Base-by-base conservation (phyloP, 1,140 invertebrate genomes). In the Steinernema feltiae region DNA sequence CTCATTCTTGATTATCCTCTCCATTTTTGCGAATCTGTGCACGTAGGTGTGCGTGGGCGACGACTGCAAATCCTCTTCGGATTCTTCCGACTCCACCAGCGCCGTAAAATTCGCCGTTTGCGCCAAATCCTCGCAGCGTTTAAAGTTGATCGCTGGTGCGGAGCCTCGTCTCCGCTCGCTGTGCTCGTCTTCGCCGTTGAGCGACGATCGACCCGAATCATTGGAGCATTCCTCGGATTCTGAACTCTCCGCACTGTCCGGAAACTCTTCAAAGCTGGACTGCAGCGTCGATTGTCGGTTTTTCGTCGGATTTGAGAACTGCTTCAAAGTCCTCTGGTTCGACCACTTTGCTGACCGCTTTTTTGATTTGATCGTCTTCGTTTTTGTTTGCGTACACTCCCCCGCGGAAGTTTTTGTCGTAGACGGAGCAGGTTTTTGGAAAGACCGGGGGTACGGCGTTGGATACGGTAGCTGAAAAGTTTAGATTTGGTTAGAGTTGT, bases 31-130 rank as follows among this genome's bases (percentile, higher is more conserved):
- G 15, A 63, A n/a, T 15, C 53, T 15, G 15, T 27, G 15, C 53
- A 63, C 53, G 24, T 63, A 63, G 15, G 53, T 63, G 2, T 63
- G 53, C 24, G 53, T 63, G 12, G 53, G 53, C 12, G 53, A 63
- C 24, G 53, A 63, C 53, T 63, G 53, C 12, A 21, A 63, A 63
- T 63, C 53, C 53, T 63, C 53, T 63, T 63, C 53, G 53, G 53
- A 63, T 63, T 63, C 53, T 63, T 63, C 53, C 15, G 53, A 63
- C 53, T 63, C 53, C 7, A 63, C 3, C 53, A 63, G 12, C 7
- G 53, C 12, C 7, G 53, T 63, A 21, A 63, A 63, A 21, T 63
- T 63, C 12, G 24, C 53, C 12, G 2, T 63, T 3, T 7, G 7
- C 2, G 15, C 53, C 3, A 63, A 21, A 27, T 63, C 53, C 3